These are phyloP conservation scores for Schizotus pectinicornis DNA, from an alignment of 2,888 invertebrate genomes.

Conservation along the genomic window DNA sequence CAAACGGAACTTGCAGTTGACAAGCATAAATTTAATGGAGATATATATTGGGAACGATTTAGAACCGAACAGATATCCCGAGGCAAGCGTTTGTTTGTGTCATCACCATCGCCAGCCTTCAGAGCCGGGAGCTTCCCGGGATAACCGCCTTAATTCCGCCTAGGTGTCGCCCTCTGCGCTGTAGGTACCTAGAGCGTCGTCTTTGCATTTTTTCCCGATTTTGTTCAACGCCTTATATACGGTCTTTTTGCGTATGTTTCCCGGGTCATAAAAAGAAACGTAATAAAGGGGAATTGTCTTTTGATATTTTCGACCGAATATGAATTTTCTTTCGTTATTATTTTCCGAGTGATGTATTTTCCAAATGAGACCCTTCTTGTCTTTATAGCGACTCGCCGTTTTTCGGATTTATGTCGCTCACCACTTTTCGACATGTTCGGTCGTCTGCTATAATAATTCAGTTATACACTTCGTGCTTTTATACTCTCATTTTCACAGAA, in stretches of 20 bases:
- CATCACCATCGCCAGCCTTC: constrained; percentile 37
- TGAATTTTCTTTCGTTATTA: constrained; percentile 41
- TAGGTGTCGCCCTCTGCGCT: constrained; percentile 14
- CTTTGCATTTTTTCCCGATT: constrained; percentile 22
- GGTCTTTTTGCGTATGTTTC: constrained; percentile 34
- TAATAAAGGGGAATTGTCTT: constrained; percentile 44
- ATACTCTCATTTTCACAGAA: constrained; percentile 8
- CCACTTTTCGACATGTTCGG: constrained; percentile 21
- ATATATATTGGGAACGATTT: constrained; percentile 35
- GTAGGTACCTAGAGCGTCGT: constrained; percentile 11
- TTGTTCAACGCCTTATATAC: constrained; percentile 34
- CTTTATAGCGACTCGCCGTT: constrained; percentile 31
- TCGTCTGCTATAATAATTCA: constrained; percentile 11
- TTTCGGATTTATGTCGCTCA: constrained; percentile 26
- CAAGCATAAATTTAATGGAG: constrained; percentile 43
- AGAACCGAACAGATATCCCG: constrained; percentile 43
- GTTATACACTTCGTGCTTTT: constrained; percentile 9
- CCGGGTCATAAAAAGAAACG: constrained; percentile 39
- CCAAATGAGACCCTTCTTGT: constrained; percentile 37
- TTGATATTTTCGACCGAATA: constrained; percentile 43
- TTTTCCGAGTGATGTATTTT: constrained; percentile 41
- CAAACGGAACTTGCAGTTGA: constrained; percentile 44
- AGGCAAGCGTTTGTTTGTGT: constrained; percentile 49
- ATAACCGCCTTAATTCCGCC: constrained; percentile 16
- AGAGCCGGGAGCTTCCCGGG: constrained; percentile 21